These are phyloP conservation scores for Dissostichus mawsoni DNA, from an alignment of 2,113 vertebrate genomes.

Conservation along the genomic window DNA sequence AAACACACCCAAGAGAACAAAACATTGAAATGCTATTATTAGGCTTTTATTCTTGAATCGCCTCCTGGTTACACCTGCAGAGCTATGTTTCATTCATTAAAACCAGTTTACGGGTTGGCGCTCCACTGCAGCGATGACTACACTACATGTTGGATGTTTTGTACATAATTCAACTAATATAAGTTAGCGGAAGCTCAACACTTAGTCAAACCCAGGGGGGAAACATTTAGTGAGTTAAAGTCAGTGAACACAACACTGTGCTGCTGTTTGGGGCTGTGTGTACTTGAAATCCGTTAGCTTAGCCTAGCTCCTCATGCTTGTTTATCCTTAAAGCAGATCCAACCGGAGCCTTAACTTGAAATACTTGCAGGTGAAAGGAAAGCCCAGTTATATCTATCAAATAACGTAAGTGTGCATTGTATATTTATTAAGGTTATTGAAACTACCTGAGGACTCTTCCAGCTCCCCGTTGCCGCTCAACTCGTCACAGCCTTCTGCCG, in stretches of 20 bases:
- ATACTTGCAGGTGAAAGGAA: background rate
- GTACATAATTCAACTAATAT: background rate
- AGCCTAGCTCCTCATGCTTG: slow-evolving; percentile 54
- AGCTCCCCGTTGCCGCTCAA: slow-evolving; percentile 76
- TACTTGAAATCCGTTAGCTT: slow-evolving; percentile 47
- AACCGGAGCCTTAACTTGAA: background rate
- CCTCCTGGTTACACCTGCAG: background rate
- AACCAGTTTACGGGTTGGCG: background rate
- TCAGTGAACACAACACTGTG: background rate
- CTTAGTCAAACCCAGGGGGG: fast-evolving
- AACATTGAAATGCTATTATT: background rate
- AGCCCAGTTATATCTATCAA: fast-evolving
- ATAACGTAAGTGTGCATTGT: fast-evolving
- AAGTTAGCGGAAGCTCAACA: fast-evolving
- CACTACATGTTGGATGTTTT: fast-evolving
- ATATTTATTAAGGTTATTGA: background rate
- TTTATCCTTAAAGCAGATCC: background rate
- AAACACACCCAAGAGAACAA: background rate
- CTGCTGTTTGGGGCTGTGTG: background rate
- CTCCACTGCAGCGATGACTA: background rate
- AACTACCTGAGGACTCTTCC: slow-evolving; percentile 71
- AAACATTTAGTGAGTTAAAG: background rate
- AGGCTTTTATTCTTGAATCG: background rate
- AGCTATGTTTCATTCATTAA: slow-evolving; percentile 35
- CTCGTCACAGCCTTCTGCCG: slow-evolving; percentile 78